Evolutionary conservation across 2,113 vertebrate genomes (phyloP), one percentile per base, ranked within the genome.

Genomic region (Rhinoptilus africanus): DNA sequence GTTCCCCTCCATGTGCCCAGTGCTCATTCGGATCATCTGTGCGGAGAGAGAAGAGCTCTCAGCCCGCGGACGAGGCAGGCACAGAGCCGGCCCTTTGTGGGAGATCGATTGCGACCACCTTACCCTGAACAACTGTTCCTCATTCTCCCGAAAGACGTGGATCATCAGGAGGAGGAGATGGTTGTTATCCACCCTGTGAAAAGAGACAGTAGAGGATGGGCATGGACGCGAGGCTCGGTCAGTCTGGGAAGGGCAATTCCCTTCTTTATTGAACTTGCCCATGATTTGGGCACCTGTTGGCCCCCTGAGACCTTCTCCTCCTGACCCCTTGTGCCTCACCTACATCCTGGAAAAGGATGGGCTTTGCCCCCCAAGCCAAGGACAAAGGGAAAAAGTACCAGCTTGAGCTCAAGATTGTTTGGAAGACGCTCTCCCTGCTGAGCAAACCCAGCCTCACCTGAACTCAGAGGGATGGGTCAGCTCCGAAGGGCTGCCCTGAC

Each of bases 111-210:
- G n/a, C 6, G 27, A 30, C 9, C n/a, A 7, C 18, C 95, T 97
- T 82, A 99, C 99, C 99, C 99, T 99, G 93, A 99, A 99, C n/a
- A 99, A 97, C 96, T 99, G 99, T 64, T 99, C 99, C 94, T 99
- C 99, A 0, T 99, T 99, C 97, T 99, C 99, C 96, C 99, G 98
- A 79, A 99, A 99, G 10, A 99, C 99, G 0, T 99, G 99, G 95
- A 99, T 99, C 99, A 99, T 99, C 90, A 99, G 98, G 41, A 99
- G 98, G 53, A 99, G 98, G n/a, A 99, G 93, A 85, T 99, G 99
- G 96, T 99, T 99, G 97, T 99, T 99, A 97, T 99, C 99, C 30
- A 99, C 99, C 92, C 99, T 99, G 98, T 41, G 88, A 88, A 72
- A 24, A 89, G 23, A 75, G 80, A 83, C 30, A 14, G 12, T 3